phyloP scores from a whole-genome alignment of 2,797 vertebrate species.

The Cuniculus paca region DNA sequence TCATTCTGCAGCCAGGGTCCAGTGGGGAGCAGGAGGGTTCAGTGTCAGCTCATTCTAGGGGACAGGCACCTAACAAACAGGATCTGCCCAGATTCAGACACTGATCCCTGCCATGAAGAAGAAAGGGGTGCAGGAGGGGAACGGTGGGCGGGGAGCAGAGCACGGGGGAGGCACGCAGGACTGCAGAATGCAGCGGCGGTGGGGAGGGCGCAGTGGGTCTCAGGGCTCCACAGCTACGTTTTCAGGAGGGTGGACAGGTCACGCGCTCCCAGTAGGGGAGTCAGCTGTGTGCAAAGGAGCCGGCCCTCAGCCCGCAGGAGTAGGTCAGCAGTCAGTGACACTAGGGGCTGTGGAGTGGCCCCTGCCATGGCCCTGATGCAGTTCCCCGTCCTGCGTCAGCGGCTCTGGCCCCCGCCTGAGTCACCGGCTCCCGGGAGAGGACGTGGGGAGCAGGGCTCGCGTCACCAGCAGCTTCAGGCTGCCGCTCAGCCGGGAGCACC shows the following conservation, averaged over 20 bases:
- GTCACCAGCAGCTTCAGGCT: not conserved
- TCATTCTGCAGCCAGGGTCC: not conserved
- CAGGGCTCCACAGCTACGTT: too few relatives aligned
- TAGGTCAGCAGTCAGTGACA: not conserved
- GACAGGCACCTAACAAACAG: not conserved
- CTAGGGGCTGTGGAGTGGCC: not conserved
- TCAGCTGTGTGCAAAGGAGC: not conserved
- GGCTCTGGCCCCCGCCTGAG: not conserved
- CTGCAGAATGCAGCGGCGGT: fast-evolving
- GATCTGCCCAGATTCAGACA: not conserved
- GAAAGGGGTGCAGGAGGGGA: too few relatives aligned
- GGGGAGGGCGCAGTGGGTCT: not conserved
- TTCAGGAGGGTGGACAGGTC: not conserved
- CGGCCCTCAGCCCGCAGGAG: fast-evolving
- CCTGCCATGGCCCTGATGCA: not conserved
- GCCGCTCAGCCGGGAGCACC: not conserved
- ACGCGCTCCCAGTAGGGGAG: not conserved
- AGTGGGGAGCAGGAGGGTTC: not conserved
- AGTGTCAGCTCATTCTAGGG: not conserved
- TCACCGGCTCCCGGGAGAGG: constrained; percentile 51
- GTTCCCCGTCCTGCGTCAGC: not conserved
- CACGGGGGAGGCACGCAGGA: not conserved
- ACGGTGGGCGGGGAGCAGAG: not conserved
- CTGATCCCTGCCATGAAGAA: not conserved
- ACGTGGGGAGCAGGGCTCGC: not conserved